These are phyloP conservation scores for Galago senegalensis DNA, from an alignment of 2,797 vertebrate species.

Conservation along the genomic window DNA sequence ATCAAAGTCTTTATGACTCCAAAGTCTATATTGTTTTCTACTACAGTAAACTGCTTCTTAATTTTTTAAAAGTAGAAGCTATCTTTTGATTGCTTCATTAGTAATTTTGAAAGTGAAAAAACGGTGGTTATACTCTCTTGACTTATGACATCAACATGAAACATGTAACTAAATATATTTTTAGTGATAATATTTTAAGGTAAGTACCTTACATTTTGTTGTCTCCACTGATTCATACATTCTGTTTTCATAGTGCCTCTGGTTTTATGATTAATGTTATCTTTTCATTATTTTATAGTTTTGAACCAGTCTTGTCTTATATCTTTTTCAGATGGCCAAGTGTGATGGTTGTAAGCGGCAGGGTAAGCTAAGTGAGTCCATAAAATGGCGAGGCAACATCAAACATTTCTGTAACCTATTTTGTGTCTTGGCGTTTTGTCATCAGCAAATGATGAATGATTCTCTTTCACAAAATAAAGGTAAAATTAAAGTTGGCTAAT, in stretches of 20 bases:
- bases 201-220: slow-evolving; percentile 64
- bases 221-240: neutral
- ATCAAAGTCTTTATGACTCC: slow-evolving; percentile 41
- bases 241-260: slow-evolving; percentile 48
- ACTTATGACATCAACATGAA: slow-evolving; percentile 31
- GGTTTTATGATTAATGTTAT: slow-evolving; percentile 40
- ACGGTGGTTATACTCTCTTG: slow-evolving; percentile 8
- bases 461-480: slow-evolving; percentile 88
- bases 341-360: slow-evolving; percentile 95
- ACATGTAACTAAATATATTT: slow-evolving; percentile 5
- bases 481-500: slow-evolving; percentile 82
- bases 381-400: slow-evolving; percentile 94
- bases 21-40: slow-evolving; percentile 50
- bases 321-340: slow-evolving; percentile 93
- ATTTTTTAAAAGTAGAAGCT: neutral
- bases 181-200: slow-evolving; percentile 2
- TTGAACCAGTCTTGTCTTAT: neutral
- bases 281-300: slow-evolving; percentile 54
- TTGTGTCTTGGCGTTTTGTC: slow-evolving; percentile 96
- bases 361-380: slow-evolving; percentile 94
- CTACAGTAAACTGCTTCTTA: neutral
- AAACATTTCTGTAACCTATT: slow-evolving; percentile 96
- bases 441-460: slow-evolving; percentile 88
- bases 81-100: slow-evolving; percentile 44
- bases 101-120: slow-evolving; percentile 70